Evolutionary conservation across 2,113 vertebrate species (phyloP), one percentile per base, ranked within the genome.

Genomic region (Origma solitaria): DNA sequence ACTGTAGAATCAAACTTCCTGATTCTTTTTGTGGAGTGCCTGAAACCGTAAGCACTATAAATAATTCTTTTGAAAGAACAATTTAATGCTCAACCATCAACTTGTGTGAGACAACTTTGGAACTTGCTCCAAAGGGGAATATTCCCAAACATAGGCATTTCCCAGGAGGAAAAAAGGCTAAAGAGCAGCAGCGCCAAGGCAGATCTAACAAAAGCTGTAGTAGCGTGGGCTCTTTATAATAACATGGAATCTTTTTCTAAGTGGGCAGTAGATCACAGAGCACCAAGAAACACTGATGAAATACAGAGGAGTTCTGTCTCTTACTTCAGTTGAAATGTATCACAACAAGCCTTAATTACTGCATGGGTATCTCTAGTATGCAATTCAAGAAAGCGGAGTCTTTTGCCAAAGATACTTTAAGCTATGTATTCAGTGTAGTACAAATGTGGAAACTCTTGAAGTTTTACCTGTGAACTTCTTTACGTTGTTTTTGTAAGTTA

Each of bases 121-220:
- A 95, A 69, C 82, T 83, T 90, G 57, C 72, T 94, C 85, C 88
- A 68, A 68, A 86, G 92, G 82, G 80, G 64, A 94, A 61, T 94
- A 92, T 92, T 88, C 90, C 86, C 88, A 96, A 94, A 96, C 85
- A 83, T 35, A 97, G 88, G 15, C 80, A 75, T 94, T 96, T 94
- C 90, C 93, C 84, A 90, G 49, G 86, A 92, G 79, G 13, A 64
- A 33, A 68, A 61, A 86, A 80, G 72, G 61, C 76, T 90, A 62
- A 90, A 93, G 69, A 83, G 57, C 80, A 90, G 31, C 72, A 76
- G 61, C 86, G 82, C 72, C 83, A 93, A 92, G 61, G 88, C 93
- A 96, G 85, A 83, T 94, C 66, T 93, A 86, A 92, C 72, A 92
- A 86, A 94, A 96, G 31, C 68, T 88, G 13, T 57, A 83, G 72